Base-by-base conservation (phyloP, 2,113 vertebrate genomes). In the Hepsetus odoe region DNA sequence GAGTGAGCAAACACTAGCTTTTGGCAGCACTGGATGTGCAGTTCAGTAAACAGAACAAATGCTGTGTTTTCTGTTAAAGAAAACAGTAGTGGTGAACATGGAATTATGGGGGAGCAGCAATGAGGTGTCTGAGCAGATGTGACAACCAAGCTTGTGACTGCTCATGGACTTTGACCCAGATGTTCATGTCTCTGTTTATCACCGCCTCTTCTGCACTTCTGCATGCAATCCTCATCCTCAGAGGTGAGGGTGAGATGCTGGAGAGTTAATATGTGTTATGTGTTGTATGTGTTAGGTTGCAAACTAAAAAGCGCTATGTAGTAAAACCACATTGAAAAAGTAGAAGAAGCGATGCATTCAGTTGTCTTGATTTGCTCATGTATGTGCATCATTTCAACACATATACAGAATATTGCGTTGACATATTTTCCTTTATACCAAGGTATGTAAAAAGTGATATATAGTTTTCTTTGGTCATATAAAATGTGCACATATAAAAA, bases 151-250 rank as follows among this genome's bases (percentile, higher is more conserved):
- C 68, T 70, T 44, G 42, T 74, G 66, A 58, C 77, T 79, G 77
- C 83, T 83, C 84, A 79, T 32, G 79, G 33, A 30, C 76, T 88
- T 85, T 73, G 72, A 81, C 83, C 83, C 82, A 85, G 79, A 89
- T 86, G 80, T 87, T 88, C 86, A 90, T 91, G 87, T 86, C 40
- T 72, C 76, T 56, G 75, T 75, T 89, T 84, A 87, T 87, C 88
- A 85, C 84, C 61, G 55, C 76, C 67, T 65, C 85, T 76, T 76
- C 80, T 46, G 22, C 58, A 81, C 79, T 83, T 88, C 83, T 77
- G 68, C 87, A 77, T 79, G 32, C 22, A 3, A 11, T 55, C 18
- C 8, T 79, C 78, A 79, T 76, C 69, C 72, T 87, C 70, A 70
- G 81, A 87, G 75, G 85, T 72, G 80, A 68, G 76, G 81, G 77